Conservation (phyloP, 2,797 vertebrate genomes). For the Phalanger gymnotis region DNA sequence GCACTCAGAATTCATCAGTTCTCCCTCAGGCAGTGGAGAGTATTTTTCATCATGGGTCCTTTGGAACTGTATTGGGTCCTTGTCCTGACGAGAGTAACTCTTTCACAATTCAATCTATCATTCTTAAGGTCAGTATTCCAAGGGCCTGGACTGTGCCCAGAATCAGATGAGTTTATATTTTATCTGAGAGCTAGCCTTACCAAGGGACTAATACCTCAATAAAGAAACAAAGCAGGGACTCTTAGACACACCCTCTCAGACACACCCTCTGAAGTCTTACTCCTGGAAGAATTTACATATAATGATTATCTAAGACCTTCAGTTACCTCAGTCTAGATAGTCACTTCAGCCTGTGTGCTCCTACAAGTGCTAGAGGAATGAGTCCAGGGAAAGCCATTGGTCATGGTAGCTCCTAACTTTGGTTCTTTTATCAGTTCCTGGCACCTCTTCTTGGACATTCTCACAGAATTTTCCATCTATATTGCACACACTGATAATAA, state of each 20-base stretch:
- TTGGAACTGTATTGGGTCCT: not conserved
- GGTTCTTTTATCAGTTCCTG: not conserved
- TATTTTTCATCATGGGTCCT: not conserved
- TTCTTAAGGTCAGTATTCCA: not conserved
- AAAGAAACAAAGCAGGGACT: not conserved
- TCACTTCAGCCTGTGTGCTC: not conserved
- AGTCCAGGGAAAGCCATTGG: not conserved
- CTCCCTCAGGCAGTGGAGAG: no score
- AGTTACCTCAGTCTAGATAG: not conserved
- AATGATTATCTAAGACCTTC: not conserved
- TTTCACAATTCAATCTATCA: not conserved
- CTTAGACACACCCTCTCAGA: not conserved
- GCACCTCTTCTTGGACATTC: not conserved
- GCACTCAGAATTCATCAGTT: not conserved
- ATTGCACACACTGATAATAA: not conserved
- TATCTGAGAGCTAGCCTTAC: not conserved
- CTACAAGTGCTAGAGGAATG: not conserved
- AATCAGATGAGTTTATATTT: not conserved
- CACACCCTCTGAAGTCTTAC: not conserved
- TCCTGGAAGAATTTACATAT: not conserved
- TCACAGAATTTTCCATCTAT: no score
- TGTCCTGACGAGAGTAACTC: not conserved
- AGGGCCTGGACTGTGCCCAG: not conserved
- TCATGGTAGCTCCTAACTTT: not conserved
- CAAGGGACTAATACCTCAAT: not conserved